Conservation (phyloP, 2,113 vertebrate species). For the Phylloscopus trochilus region DNA sequence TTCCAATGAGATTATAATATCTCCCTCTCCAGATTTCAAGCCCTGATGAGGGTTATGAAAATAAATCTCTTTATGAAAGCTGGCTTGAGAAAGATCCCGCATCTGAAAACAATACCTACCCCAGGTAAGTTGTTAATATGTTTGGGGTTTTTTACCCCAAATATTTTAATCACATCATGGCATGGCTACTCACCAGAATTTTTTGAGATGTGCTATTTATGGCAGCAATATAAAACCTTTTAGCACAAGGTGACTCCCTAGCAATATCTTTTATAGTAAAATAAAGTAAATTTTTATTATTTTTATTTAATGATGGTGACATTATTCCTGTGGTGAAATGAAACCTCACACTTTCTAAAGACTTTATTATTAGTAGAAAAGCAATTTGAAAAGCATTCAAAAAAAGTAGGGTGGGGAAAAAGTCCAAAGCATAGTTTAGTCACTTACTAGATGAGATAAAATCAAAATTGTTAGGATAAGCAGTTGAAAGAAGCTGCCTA, state of each 20-base stretch:
- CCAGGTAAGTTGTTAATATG: slow-evolving; percentile 73
- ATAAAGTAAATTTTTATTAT: neutral
- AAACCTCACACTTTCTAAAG: neutral
- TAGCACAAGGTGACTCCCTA: neutral
- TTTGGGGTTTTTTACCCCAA: neutral
- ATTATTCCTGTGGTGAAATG: neutral
- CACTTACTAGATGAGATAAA: neutral
- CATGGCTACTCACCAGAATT: neutral
- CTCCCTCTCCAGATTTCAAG: slow-evolving; percentile 80
- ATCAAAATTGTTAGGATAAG: neutral
- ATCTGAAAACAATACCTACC: slow-evolving; percentile 75
- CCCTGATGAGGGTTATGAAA: slow-evolving; percentile 87
- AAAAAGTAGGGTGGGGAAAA: neutral
- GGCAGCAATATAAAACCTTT: neutral
- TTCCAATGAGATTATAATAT: neutral
- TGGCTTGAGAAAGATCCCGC: slow-evolving; percentile 93
- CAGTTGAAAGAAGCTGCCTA: neutral
- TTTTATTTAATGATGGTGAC: neutral
- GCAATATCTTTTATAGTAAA: neutral
- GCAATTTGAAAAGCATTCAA: neutral
- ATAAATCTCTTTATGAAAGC: slow-evolving; percentile 86
- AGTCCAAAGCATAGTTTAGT: neutral
- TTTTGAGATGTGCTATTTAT: neutral
- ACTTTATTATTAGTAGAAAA: neutral
- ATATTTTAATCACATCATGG: neutral